Evolutionary conservation across 1,140 invertebrate species (phyloP).

Genomic region (Drosophila nikananu): DNA sequence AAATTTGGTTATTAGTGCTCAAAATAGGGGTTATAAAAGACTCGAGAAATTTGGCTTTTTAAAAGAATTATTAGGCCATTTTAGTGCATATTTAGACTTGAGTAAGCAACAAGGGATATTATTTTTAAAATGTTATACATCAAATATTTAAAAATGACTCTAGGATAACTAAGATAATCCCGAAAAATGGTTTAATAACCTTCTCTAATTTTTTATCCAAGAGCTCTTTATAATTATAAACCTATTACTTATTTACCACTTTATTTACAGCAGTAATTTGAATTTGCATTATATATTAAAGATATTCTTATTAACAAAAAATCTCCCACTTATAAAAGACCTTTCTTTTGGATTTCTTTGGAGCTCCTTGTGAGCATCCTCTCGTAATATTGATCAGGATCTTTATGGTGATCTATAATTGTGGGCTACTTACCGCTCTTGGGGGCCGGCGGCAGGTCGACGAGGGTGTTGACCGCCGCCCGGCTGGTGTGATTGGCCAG

Average conservation of each 20-base stretch:
- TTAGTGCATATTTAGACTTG: not conserved
- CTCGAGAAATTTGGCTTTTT: not conserved
- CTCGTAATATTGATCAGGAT: not conserved
- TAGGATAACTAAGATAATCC: no score
- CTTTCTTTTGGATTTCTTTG: not conserved
- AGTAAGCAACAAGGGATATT: no score
- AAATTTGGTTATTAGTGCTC: not conserved
- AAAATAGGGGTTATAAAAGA: no score
- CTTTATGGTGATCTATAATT: no score
- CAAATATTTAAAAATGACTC: no score
- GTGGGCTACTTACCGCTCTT: constrained; percentile 23
- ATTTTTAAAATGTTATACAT: no score
- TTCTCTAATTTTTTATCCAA: no score
- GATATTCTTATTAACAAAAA: not conserved
- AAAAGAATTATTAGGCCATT: not conserved
- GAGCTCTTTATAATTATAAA: not conserved
- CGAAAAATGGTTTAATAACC: no score
- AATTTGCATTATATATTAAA: not conserved
- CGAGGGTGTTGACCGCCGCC: constrained; percentile 76
- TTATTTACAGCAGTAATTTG: not conserved
- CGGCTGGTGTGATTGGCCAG: constrained; percentile 83
- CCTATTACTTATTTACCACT: not conserved
- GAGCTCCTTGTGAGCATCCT: not conserved
- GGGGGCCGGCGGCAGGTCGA: constrained; percentile 76
- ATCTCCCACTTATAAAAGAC: no score